These are phyloP conservation scores for Lates calcarifer DNA, from an alignment of 2,113 vertebrate species.

Conservation along the genomic window DNA sequence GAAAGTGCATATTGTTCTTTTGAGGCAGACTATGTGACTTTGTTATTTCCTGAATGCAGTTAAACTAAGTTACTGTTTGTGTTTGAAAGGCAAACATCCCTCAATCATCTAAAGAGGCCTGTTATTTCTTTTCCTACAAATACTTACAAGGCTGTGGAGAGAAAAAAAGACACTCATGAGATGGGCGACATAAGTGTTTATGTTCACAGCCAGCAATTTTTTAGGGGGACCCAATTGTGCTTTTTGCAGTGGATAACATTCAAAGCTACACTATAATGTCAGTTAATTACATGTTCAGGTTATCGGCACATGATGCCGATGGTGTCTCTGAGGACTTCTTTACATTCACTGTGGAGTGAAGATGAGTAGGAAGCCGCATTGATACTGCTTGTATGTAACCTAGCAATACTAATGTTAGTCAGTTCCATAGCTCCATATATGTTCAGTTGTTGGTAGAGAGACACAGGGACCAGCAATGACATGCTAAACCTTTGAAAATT, in stretches of 20 bases:
- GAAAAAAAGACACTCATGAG: not conserved
- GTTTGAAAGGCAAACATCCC: slow-evolving; percentile 34
- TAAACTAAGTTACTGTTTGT: slow-evolving; percentile 38
- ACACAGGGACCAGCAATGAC: not conserved
- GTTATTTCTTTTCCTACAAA: not conserved
- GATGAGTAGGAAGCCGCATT: not conserved
- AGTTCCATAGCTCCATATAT: slow-evolving; percentile 6
- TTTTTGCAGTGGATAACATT: slow-evolving; percentile 50
- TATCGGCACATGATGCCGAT: slow-evolving; percentile 27
- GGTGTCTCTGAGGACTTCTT: slow-evolving; percentile 5
- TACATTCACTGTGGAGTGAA: not conserved
- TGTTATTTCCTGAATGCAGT: slow-evolving; percentile 51
- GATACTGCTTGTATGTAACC: not conserved
- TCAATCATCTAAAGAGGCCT: slow-evolving; percentile 1
- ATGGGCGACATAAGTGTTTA: slow-evolving; percentile 1
- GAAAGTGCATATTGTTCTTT: slow-evolving; percentile 41
- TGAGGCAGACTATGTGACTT: slow-evolving; percentile 37
- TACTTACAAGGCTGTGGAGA: not conserved
- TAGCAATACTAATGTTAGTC: not conserved
- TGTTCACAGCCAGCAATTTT: not conserved
- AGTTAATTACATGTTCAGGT: slow-evolving; percentile 36
- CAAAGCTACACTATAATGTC: not conserved
- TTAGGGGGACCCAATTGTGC: not conserved
- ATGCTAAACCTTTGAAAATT: not conserved
- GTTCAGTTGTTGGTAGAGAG: not conserved